phyloP scores from a whole-genome alignment of 1,140 invertebrate species.

The Sycophaga agraensis region DNA sequence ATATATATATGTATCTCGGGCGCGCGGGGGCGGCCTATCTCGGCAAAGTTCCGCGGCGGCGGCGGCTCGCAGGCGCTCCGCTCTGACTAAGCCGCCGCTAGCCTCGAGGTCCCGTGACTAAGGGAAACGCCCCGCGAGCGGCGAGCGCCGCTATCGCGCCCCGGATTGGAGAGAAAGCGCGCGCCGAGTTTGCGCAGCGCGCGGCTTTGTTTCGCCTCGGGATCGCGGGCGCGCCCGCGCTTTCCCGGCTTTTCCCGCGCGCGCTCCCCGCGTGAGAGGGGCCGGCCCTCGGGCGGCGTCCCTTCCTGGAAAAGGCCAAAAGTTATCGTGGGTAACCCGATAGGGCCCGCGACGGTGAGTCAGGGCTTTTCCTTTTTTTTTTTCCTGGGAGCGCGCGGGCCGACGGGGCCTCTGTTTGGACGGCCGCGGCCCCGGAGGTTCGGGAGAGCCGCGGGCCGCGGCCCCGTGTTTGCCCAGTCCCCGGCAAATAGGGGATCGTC shows the following conservation, averaged over 20 bases:
- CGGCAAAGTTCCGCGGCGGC: too few species aligned
- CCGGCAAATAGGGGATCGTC: conserved; percentile 47
- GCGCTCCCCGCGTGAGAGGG: too few species aligned
- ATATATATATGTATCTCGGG: too few species aligned
- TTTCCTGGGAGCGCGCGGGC: conserved; percentile 11
- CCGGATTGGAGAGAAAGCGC: too few species aligned
- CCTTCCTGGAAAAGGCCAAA: neutral
- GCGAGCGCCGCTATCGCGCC: too few species aligned
- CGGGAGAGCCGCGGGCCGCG: conserved; percentile 48
- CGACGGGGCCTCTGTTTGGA: conserved; percentile 24
- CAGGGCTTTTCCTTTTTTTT: neutral
- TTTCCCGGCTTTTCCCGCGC: neutral
- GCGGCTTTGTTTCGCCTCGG: neutral
- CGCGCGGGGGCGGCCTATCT: too few species aligned
- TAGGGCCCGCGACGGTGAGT: neutral
- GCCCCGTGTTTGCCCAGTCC: conserved; percentile 47
- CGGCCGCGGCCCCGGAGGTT: conserved; percentile 32
- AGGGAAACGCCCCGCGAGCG: too few species aligned
- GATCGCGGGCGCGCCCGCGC: neutral
- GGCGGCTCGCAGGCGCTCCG: too few species aligned
- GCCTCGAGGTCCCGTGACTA: too few species aligned
- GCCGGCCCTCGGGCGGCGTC: neutral
- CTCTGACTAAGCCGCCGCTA: too few species aligned
- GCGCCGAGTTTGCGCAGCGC: too few species aligned
- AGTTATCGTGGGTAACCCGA: conserved; percentile 20